Evolutionary conservation across 2,113 vertebrate species (phyloP), one percentile per base, ranked within the genome.

Genomic region (Poecilia latipinna): DNA sequence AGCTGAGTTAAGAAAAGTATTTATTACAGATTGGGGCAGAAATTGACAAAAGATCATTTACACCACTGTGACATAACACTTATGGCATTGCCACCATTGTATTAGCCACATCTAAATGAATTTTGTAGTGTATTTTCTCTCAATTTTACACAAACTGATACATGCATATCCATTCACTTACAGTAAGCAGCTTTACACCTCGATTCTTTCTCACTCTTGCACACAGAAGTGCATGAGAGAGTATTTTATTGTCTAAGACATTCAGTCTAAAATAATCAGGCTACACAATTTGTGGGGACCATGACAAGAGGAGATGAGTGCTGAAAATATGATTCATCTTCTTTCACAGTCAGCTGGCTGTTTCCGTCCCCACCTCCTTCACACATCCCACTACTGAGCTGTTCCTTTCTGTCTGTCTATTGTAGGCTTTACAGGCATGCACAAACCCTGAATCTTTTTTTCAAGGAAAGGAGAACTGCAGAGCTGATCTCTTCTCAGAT

Each of bases 301-400:
- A 57, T 85, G 80, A 80, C 82, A 79, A 37, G 69, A 72, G 65
- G 86, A 72, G 57, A 84, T 72, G 79, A 68, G 83, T 76, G 78
- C 75, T 77, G 77, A 80, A 83, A 75, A 76, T 48, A 75, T 91
- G 90, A 91, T 83, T 92, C 86, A 91, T 35, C 48, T 76, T 86
- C 32, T 84, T 86, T 90, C 78, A 68, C 91, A 84, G 87, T 89
- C 86, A 78, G 70, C 87, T 87, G 86, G 78, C 90, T 68, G 31
- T 86, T 89, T 90, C 32, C 63, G 78, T 88, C 83, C 82, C 86
- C 85, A 85, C 82, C 85, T 90, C 85, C 79, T 86, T 91, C 87
- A 88, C 90, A 92, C 91, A 78, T 90, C 88, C 90, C 87, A 92
- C 90, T 77, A 82, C 82, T 77, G 90, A 91, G 88, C 88, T 90